Percentiles rank a stretch among this genome's conserved stretches.
Conservation (phyloP, 2,888 invertebrate species). For the Digitonthophagus gazella region DNA sequence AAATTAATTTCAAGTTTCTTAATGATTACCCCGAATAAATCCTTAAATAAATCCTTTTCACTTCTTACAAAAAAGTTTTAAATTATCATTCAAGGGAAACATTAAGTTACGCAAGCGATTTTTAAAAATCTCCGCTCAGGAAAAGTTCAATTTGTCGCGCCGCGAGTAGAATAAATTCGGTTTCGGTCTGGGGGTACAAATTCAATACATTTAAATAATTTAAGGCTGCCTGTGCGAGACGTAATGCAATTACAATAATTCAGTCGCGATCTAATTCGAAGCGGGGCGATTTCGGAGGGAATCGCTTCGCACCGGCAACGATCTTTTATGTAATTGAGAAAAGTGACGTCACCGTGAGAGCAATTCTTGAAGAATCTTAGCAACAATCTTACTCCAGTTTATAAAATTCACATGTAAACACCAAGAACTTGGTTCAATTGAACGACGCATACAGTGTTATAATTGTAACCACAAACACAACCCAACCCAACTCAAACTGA, state of each 20-base stretch:
- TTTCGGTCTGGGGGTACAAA: neutral
- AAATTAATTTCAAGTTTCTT: neutral
- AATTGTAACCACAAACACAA: too few species aligned
- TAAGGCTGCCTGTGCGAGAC: conserved; percentile 2
- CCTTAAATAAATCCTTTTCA: too few species aligned
- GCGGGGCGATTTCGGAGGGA: neutral
- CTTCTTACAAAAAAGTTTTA: too few species aligned
- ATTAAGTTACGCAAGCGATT: neutral
- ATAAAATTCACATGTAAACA: too few species aligned
- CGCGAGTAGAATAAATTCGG: conserved; percentile 2
- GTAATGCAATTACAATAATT: conserved; percentile 17
- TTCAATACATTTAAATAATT: conserved; percentile 15
- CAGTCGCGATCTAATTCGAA: conserved; percentile 13
- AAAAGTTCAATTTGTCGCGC: neutral
- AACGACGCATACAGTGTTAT: too few species aligned
- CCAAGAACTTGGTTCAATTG: too few species aligned
- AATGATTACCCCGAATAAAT: too few species aligned
- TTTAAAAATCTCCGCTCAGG: neutral
- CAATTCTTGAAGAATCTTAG: too few species aligned
- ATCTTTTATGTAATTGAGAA: conserved; percentile 11
- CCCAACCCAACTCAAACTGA: too few species aligned
- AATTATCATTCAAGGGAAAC: too few species aligned
- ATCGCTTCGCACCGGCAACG: neutral
- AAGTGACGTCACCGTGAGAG: neutral
- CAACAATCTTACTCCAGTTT: too few species aligned